These are phyloP conservation scores for Pantala flavescens DNA, from an alignment of 1,140 invertebrate genomes.

Conservation along the genomic window DNA sequence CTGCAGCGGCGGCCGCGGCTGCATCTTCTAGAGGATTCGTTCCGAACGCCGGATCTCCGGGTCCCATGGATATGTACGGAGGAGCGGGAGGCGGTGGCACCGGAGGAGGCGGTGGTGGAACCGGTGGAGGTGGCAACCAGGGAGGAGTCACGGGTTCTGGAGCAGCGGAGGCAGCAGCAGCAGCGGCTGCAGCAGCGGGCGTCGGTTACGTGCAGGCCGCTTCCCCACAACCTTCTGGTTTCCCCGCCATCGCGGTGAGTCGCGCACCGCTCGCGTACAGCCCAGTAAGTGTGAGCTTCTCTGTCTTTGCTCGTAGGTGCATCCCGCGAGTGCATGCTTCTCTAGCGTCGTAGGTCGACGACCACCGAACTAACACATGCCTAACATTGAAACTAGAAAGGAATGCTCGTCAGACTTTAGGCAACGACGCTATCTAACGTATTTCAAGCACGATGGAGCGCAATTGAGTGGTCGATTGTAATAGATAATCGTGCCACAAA, in stretches of 20 bases:
- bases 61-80: conserved; percentile 64
- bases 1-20: conserved; percentile 49
- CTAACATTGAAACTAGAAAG: too few relatives aligned
- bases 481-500: too few relatives aligned
- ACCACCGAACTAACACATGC: too few relatives aligned
- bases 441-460: too few relatives aligned
- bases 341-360: too few relatives aligned
- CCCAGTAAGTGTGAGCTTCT: conserved; percentile 53
- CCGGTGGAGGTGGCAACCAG: conserved; percentile 48
- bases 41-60: conserved; percentile 63
- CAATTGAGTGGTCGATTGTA: too few relatives aligned
- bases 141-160: conserved; percentile 53
- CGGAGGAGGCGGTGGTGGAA: conserved; percentile 42
- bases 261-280: conserved; percentile 79
- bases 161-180: conserved; percentile 74
- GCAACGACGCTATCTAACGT: too few relatives aligned
- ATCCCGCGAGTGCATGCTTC: too few relatives aligned
- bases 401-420: too few relatives aligned
- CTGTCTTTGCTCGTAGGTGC: background rate
- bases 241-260: conserved; percentile 81
- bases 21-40: conserved; percentile 68
- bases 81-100: background rate
- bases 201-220: conserved; percentile 86
- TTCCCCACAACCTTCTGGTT: conserved; percentile 76
- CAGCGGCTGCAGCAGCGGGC: conserved; percentile 71